A percentile compares a stretch with the other conserved stretches of the same genome.
Conservation (phyloP, 2,113 vertebrate genomes). For the Ivindomyrus marchei region DNA sequence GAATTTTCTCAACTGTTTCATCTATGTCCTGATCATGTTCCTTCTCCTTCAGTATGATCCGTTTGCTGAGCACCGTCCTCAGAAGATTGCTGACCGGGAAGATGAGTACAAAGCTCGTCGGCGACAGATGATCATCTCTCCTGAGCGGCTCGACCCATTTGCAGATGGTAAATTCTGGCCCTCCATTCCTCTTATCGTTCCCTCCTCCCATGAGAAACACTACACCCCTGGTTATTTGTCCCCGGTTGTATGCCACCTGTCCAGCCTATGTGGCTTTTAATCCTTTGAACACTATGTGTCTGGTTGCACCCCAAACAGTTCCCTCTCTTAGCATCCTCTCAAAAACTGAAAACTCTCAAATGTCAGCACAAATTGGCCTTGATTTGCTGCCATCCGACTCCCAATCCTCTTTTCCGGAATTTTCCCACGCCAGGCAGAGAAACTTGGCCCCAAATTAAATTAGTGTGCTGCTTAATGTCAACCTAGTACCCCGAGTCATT, state of each 20-base stretch:
- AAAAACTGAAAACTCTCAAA: background rate
- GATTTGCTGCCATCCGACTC: background rate
- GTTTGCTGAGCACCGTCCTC: slow-evolving; percentile 90
- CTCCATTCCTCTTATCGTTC: slow-evolving; percentile 23
- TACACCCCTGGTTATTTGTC: slow-evolving; percentile 10
- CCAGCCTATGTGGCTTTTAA: slow-evolving; percentile 47
- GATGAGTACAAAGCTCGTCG: slow-evolving; percentile 96
- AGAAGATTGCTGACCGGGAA: slow-evolving; percentile 92
- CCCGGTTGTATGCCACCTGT: slow-evolving; percentile 31
- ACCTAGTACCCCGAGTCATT: background rate
- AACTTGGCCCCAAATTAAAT: background rate
- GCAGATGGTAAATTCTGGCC: slow-evolving; percentile 86
- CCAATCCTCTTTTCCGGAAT: background rate
- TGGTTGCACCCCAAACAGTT: slow-evolving; percentile 54
- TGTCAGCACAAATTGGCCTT: background rate
- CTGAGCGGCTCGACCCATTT: slow-evolving; percentile 95
- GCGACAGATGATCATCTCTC: slow-evolving; percentile 97
- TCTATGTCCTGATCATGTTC: no score
- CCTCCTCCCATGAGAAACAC: slow-evolving; percentile 33
- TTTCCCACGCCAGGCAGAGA: background rate
- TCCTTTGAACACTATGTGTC: slow-evolving; percentile 61
- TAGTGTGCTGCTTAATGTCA: background rate
- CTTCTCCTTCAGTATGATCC: slow-evolving; percentile 78
- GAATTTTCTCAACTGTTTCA: background rate
- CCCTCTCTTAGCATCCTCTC: slow-evolving; percentile 46